phyloP scores from a whole-genome alignment of 2,888 invertebrate genomes.

The Acleris literana region DNA sequence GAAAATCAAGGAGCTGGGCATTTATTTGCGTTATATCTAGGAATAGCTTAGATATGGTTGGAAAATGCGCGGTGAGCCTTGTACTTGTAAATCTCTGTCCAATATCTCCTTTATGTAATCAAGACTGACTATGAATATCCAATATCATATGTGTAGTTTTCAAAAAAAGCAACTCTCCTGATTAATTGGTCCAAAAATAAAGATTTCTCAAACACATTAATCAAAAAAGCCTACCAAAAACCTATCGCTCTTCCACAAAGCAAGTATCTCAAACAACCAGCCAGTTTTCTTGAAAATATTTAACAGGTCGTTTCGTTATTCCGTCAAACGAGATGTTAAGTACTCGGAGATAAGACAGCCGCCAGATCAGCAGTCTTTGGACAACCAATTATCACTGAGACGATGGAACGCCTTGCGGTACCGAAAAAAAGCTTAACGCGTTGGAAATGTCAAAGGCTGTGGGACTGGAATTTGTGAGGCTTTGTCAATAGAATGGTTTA shows the following conservation, averaged over 20 bases:
- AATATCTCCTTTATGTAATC: too few species aligned
- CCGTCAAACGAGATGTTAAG: slow-evolving; percentile 58
- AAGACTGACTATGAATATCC: too few species aligned
- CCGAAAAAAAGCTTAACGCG: slow-evolving; percentile 13
- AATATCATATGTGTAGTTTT: too few species aligned
- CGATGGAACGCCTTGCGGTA: slow-evolving; percentile 48
- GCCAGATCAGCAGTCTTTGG: slow-evolving; percentile 57
- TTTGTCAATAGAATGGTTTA: neutral
- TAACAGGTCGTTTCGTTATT: neutral
- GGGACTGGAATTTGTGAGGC: slow-evolving; percentile 20
- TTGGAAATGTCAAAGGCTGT: slow-evolving; percentile 30
- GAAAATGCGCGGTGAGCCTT: too few species aligned
- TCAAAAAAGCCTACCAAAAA: neutral
- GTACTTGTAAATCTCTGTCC: too few species aligned
- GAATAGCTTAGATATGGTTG: too few species aligned
- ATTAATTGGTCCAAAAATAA: too few species aligned
- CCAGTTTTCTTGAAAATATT: neutral
- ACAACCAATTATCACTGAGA: slow-evolving; percentile 60
- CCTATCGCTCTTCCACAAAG: neutral
- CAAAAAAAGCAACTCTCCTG: too few species aligned
- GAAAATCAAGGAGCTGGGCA: too few species aligned
- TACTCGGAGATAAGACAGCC: slow-evolving; percentile 56
- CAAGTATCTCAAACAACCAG: neutral
- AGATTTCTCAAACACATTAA: neutral
- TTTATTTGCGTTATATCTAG: too few species aligned